Evolutionary conservation across 2,797 vertebrate species (phyloP).

Genomic region (Chelon auratus): DNA sequence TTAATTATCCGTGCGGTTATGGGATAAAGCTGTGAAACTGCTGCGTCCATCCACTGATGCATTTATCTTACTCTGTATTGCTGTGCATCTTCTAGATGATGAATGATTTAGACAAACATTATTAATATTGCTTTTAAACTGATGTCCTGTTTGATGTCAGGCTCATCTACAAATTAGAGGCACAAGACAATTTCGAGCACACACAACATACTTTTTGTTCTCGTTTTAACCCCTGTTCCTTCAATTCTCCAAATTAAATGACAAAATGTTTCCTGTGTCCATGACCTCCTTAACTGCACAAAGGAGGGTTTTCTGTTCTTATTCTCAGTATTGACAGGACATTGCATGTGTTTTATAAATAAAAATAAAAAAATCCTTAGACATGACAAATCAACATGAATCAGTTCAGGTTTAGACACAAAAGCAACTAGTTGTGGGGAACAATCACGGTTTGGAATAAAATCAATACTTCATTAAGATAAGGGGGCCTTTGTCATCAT

Average conservation of each 20-base stretch:
- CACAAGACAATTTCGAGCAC: constrained; percentile 16
- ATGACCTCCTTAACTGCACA: background rate
- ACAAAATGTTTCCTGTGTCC: constrained; percentile 1
- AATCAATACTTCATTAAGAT: background rate
- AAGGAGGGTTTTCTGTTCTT: background rate
- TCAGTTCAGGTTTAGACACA: background rate
- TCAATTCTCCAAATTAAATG: constrained; percentile 15
- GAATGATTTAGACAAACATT: constrained; percentile 64
- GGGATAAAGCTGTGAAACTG: constrained; percentile 75
- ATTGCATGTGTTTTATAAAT: background rate
- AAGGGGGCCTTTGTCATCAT: background rate
- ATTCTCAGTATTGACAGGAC: background rate
- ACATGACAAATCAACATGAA: background rate
- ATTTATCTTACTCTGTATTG: constrained; percentile 64
- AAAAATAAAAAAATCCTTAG: background rate
- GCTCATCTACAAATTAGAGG: constrained; percentile 29
- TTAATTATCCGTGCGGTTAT: constrained; percentile 79
- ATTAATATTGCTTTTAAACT: constrained; percentile 53
- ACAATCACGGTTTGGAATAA: background rate
- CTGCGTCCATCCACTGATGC: constrained; percentile 60
- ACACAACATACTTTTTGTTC: constrained; percentile 7
- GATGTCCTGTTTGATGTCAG: constrained; percentile 33
- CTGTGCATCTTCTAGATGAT: constrained; percentile 53
- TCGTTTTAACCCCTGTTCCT: constrained; percentile 21
- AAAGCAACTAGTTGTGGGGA: background rate